Percentiles rank a stretch among this genome's conserved stretches.
These are phyloP conservation scores for Pyralis farinalis DNA, from an alignment of 2,888 invertebrate species.

Conservation along the genomic window DNA sequence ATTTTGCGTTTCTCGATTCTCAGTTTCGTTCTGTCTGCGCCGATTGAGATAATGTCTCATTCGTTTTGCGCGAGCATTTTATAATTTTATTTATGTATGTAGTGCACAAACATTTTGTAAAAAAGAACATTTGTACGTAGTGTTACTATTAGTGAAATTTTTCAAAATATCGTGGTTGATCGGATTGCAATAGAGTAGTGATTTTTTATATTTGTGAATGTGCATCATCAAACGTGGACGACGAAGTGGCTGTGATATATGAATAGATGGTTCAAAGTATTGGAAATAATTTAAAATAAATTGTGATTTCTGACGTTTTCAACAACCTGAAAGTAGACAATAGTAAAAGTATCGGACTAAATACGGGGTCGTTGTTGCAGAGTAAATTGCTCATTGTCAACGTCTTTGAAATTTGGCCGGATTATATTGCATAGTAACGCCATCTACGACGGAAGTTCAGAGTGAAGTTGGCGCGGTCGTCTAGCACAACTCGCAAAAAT, in stretches of 20 bases:
- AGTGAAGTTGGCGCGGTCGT: slow-evolving; percentile 55
- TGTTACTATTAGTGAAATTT: slow-evolving; percentile 44
- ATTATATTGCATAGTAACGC: slow-evolving; percentile 47
- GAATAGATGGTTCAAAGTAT: slow-evolving; percentile 32
- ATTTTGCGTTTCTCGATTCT: slow-evolving; percentile 78
- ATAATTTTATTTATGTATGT: slow-evolving; percentile 58
- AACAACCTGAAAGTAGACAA: slow-evolving; percentile 54
- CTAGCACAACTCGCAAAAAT: slow-evolving; percentile 53
- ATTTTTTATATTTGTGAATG: slow-evolving; percentile 45
- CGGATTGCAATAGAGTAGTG: slow-evolving; percentile 52
- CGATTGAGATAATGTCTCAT: slow-evolving; percentile 49
- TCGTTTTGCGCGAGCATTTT: slow-evolving; percentile 55
- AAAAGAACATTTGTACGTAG: slow-evolving; percentile 35
- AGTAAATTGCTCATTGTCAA: slow-evolving; percentile 26
- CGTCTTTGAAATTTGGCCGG: slow-evolving; percentile 40
- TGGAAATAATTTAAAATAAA: slow-evolving; percentile 40
- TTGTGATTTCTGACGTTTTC: slow-evolving; percentile 58
- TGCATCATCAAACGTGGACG: slow-evolving; percentile 33
- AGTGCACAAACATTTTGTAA: slow-evolving; percentile 48
- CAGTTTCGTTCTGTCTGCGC: slow-evolving; percentile 71
- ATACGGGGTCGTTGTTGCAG: slow-evolving; percentile 32
- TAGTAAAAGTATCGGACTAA: slow-evolving; percentile 41
- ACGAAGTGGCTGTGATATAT: slow-evolving; percentile 53
- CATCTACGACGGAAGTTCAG: slow-evolving; percentile 50
- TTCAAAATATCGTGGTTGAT: slow-evolving; percentile 41